Evolutionary conservation across 2,797 vertebrate species (phyloP).

Genomic region (Sebastes minor): DNA sequence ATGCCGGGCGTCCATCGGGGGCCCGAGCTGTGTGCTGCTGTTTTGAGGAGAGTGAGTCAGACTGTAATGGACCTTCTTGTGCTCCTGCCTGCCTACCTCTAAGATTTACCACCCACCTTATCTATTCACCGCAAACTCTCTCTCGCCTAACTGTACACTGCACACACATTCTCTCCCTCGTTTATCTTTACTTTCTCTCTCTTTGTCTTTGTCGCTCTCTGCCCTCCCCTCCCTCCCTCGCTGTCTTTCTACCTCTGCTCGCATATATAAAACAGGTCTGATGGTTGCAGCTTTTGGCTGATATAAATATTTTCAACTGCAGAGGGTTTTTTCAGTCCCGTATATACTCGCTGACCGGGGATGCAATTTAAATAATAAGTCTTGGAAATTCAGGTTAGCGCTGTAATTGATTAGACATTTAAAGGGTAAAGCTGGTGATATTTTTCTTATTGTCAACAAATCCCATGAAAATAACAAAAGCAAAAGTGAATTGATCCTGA

Average conservation of each 20-base stretch:
- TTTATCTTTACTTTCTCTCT: slow-evolving; percentile 48
- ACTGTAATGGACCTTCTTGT: slow-evolving; percentile 69
- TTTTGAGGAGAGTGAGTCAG: slow-evolving; percentile 74
- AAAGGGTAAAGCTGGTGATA: not conserved
- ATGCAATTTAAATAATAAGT: slow-evolving; percentile 8
- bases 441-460: slow-evolving; percentile 7
- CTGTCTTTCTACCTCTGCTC: slow-evolving; percentile 17
- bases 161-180: slow-evolving; percentile 43
- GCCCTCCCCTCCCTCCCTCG: not conserved
- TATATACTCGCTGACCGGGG: not conserved
- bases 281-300: slow-evolving; percentile 15
- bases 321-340: slow-evolving; percentile 1
- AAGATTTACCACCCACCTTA: slow-evolving; percentile 73
- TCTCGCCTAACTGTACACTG: slow-evolving; percentile 51
- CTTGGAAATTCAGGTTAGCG: not conserved
- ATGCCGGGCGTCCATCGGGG: slow-evolving; percentile 45
- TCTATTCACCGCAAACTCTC: slow-evolving; percentile 60
- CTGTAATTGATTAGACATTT: slow-evolving; percentile 12
- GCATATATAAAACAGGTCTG: not conserved
- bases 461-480: not conserved
- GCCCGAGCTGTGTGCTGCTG: slow-evolving; percentile 60
- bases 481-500: not conserved
- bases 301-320: slow-evolving; percentile 20
- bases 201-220: slow-evolving; percentile 21
- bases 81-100: slow-evolving; percentile 69